Evolutionary conservation across 2,113 vertebrate genomes (phyloP).

Genomic region (Theristicus caerulescens): DNA sequence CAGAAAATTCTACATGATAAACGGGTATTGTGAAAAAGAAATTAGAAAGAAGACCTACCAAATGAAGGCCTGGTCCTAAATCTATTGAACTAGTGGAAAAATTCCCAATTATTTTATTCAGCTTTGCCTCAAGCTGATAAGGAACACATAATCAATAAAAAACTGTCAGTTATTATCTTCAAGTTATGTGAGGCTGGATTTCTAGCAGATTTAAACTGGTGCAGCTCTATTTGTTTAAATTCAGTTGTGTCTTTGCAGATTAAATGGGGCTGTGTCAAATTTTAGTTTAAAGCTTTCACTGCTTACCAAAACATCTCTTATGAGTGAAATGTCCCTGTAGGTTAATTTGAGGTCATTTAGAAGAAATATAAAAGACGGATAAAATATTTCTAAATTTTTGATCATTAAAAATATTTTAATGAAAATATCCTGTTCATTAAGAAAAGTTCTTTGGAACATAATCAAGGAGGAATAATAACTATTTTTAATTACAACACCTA

Average conservation of each 20-base stretch:
- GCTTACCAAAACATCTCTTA: not conserved
- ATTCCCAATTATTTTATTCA: not conserved
- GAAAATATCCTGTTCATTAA: not conserved
- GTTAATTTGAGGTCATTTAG: not conserved
- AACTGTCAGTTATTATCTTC: not conserved
- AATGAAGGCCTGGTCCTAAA: not conserved
- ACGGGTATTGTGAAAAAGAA: not conserved
- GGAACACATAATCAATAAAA: not conserved
- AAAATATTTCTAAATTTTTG: not conserved
- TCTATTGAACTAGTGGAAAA: not conserved
- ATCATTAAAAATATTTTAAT: not conserved
- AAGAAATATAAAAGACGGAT: not conserved
- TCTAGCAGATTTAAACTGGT: not conserved
- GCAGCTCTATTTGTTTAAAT: not conserved
- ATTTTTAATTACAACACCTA: not conserved
- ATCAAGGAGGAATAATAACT: not conserved
- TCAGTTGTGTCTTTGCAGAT: not conserved
- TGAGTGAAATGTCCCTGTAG: not conserved
- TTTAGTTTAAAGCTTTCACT: not conserved
- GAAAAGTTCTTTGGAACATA: not conserved
- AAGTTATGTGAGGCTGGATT: not conserved
- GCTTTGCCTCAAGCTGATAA: not conserved
- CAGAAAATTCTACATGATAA: not conserved
- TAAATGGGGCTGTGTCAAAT: not conserved
- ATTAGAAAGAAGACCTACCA: not conserved